Base-by-base conservation (phyloP, 2,888 invertebrate genomes). In the Diloba caeruleocephala region DNA sequence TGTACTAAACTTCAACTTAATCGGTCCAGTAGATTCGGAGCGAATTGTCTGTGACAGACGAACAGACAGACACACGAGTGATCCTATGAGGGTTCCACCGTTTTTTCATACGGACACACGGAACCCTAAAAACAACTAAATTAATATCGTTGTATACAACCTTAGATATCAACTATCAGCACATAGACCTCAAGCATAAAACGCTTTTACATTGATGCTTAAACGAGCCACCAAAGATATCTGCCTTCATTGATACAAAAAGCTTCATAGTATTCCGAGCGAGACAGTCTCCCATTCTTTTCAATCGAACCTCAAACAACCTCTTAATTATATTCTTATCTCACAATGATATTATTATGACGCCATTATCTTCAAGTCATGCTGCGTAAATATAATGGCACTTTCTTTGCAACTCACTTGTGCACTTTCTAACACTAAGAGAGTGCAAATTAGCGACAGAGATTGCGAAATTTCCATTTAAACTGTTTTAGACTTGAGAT, bases 301-400 rank as follows among this genome's bases (percentile, higher is more conserved):
- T 8, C 25, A 31, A 45, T 6, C 13, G 25, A 38, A 21, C 26
- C 1, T 39, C 25, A 65, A 52, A 62, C 60, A 62, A n/a, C 2
- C 8, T 17, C 2, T n/a, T 4, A 33, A 41, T 48, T 57, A 43
- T 54, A 21, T 3, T 36, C 15, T 61, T 66, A 66, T 69, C 71
- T 55, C 31, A 68, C 49, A 71, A 70, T 32, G 46, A 70, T 48
- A 44, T 49, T 38, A 66, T 71, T 70, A 61, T 66, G 37, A 42
- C 31, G 51, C 14, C 14, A 62, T 64, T 64, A 69, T 64, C 65
- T 60, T 31, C 32, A 54, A 55, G 55, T 64, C 54, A 62, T 48
- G 52, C 51, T 29, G 39, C 53, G 53, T 67, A 51, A 51, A 55
- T 39, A 55, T 70, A 60, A 70, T 64, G 41, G 41, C 55, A 53